Conservation (phyloP, 92 coral and sea anemone genomes). For the Chrysogorgia sp. region DNA sequence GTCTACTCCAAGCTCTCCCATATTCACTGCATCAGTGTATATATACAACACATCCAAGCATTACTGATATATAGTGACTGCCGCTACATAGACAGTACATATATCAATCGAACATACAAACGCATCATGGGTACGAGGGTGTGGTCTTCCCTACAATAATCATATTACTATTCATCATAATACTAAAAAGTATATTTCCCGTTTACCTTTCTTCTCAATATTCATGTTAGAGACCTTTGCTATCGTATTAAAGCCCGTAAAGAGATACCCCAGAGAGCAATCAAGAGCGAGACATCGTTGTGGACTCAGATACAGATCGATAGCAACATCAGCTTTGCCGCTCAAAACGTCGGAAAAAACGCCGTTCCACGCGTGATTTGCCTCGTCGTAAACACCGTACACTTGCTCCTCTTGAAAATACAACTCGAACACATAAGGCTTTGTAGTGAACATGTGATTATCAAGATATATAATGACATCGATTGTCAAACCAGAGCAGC, state of each 20-base stretch:
- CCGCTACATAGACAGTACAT: too few species aligned
- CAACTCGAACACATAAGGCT: slow-evolving; percentile 66
- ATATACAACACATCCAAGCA: too few species aligned
- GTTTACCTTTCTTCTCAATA: not conserved
- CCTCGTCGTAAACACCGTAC: slow-evolving; percentile 67
- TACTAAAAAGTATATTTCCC: too few species aligned
- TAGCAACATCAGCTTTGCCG: slow-evolving; percentile 74
- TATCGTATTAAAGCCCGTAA: slow-evolving; percentile 11
- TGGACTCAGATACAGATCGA: slow-evolving; percentile 6
- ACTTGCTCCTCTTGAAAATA: slow-evolving; percentile 73
- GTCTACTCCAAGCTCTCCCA: too few species aligned
- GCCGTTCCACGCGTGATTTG: slow-evolving; percentile 80
- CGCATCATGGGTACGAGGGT: not conserved
- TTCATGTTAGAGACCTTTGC: not conserved
- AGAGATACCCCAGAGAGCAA: slow-evolving; percentile 35
- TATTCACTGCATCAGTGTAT: too few species aligned
- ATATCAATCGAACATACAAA: too few species aligned
- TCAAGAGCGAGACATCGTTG: slow-evolving; percentile 23
- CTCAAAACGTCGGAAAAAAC: slow-evolving; percentile 71
- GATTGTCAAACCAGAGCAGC: slow-evolving; percentile 78
- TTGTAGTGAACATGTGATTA: slow-evolving; percentile 1
- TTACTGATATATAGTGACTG: too few species aligned
- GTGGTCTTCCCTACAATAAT: too few species aligned
- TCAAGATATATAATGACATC: slow-evolving; percentile 63
- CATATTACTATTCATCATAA: too few species aligned